A percentile compares a stretch with the other conserved stretches of the same genome.
phyloP scores from a whole-genome alignment of 2,113 vertebrate species.

The Enhydra lutris region DNA sequence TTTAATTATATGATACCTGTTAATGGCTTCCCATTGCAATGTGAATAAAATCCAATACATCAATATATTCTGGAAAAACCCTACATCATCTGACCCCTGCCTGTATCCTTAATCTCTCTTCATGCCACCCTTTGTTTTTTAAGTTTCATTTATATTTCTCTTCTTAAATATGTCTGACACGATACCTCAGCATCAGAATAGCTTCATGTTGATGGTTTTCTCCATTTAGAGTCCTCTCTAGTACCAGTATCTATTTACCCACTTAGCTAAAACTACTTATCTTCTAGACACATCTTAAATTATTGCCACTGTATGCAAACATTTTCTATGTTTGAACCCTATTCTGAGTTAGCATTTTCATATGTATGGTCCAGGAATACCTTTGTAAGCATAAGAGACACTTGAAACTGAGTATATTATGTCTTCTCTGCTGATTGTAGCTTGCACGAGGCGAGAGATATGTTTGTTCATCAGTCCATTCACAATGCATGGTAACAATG shows the following conservation, averaged over 20 bases:
- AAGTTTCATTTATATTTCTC: neutral
- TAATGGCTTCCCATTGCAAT: neutral
- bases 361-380: neutral
- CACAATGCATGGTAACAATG: neutral
- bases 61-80: neutral
- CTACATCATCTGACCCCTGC: neutral
- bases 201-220: neutral
- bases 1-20: neutral
- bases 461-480: neutral
- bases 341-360: neutral
- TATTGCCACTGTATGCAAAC: neutral
- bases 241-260: neutral
- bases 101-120: neutral
- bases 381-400: neutral
- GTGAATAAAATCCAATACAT: neutral
- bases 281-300: neutral
- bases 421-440: neutral
- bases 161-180: neutral
- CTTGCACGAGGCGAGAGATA: neutral
- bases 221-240: neutral
- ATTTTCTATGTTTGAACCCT: neutral
- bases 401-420: neutral
- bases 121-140: neutral
- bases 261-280: neutral
- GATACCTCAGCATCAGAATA: neutral